Conservation (phyloP, 1,140 invertebrate genomes). For the Galendromus occidentalis region DNA sequence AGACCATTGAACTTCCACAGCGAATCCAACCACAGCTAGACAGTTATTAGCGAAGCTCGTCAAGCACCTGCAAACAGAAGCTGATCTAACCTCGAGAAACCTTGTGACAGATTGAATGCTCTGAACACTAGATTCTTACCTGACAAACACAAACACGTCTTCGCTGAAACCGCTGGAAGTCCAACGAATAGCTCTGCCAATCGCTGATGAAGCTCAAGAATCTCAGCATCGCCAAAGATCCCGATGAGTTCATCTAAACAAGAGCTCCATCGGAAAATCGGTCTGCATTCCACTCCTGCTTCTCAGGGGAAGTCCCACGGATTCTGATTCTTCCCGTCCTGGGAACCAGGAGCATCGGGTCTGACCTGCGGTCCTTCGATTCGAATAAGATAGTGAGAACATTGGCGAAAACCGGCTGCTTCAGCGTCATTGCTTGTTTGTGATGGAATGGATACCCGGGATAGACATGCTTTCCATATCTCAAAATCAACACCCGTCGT, state of each 20-base stretch:
- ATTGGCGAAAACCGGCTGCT: too few species aligned
- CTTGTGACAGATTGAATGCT: not conserved
- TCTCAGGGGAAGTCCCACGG: too few species aligned
- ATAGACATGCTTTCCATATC: too few species aligned
- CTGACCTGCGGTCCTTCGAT: too few species aligned
- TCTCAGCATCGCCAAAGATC: not conserved
- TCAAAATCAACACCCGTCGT: too few species aligned
- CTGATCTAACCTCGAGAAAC: not conserved
- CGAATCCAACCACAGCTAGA: conserved; percentile 4
- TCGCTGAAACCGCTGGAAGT: not conserved
- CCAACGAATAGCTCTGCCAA: not conserved
- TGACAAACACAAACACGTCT: not conserved
- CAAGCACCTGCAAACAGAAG: not conserved
- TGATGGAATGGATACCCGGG: too few species aligned
- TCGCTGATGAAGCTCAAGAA: too few species aligned
- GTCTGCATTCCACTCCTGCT: too few species aligned
- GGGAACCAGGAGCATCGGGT: too few species aligned
- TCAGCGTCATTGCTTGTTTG: too few species aligned
- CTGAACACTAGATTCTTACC: not conserved
- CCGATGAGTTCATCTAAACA: not conserved
- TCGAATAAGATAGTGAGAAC: too few species aligned
- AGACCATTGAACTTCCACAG: not conserved
- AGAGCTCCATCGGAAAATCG: not conserved
- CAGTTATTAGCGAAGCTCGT: not conserved
- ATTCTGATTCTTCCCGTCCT: too few species aligned